A percentile compares a stretch with the other conserved stretches of the same genome.
phyloP scores from a whole-genome alignment of 2,113 vertebrate species.

The Erythrolamprus reginae region DNA sequence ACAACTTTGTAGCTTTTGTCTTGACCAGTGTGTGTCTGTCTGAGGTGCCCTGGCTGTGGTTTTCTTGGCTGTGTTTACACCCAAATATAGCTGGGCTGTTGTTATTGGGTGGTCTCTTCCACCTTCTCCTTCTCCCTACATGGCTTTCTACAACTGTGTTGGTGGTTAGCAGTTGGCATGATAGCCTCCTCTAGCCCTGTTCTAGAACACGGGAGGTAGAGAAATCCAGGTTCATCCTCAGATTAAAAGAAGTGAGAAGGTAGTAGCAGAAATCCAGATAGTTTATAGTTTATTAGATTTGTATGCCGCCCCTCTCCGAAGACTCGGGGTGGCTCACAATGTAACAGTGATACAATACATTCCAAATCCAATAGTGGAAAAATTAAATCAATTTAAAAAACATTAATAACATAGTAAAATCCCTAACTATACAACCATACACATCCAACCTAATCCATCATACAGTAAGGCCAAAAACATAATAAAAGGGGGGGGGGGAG shows the following conservation, averaged over 20 bases:
- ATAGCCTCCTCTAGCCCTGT: background rate
- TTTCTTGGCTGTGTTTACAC: background rate
- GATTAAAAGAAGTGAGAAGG: background rate
- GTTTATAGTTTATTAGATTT: no score
- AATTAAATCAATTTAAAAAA: no score
- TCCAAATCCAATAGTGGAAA: no score
- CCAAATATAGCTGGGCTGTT: background rate
- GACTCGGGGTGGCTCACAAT: no score
- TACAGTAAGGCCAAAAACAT: no score
- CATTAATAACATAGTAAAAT: no score
- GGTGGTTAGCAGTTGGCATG: background rate
- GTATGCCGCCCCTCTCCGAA: no score
- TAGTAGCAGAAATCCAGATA: background rate
- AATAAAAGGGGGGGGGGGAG: no score
- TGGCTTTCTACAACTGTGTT: background rate
- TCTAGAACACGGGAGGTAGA: background rate
- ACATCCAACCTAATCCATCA: no score
- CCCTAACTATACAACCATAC: no score
- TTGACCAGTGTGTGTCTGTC: constrained; percentile 63
- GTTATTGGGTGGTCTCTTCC: background rate
- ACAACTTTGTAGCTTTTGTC: constrained; percentile 69
- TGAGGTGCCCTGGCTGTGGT: background rate
- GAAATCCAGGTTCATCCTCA: background rate
- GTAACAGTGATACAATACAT: no score
- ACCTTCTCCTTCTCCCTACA: background rate